Base-by-base conservation (phyloP, 2,888 invertebrate genomes). In the Parelbella ahira region DNA sequence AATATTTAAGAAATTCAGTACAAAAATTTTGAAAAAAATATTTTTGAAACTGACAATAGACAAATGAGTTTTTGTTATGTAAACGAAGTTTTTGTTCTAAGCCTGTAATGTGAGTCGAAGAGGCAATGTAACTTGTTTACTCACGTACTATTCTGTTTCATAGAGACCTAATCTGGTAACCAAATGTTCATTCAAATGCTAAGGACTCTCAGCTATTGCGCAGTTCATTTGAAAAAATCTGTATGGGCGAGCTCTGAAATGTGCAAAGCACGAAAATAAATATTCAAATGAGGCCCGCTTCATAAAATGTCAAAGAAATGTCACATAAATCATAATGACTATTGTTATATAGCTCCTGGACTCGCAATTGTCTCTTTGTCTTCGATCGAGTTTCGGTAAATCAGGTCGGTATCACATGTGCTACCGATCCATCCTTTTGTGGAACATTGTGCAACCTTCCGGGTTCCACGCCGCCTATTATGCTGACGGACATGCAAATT, bases 331-430 rank as follows among this genome's bases (percentile, higher is more conserved):
- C 87, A 87, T 87, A 86, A 77, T 73, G 69, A 60, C 66, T 54
- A 59, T 68, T 68, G 68, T 81, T 69, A 77, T 71, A 75, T 75
- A 67, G 66, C 62, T 71, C 68, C 68, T 64, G 71, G 68, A 60
- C 67, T 69, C 68, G 44, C 53, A 64, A 69, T 66, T 69, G 74
- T 75, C 72, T 68, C 51, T 49, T 49, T 55, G 51, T 46, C 59
- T 63, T 70, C 65, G 58, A 76, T 69, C 60, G 60, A 58, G 49
- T 67, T 68, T 73, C 59, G 66, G 58, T n/a, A 78, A 84, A 86
- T 77, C 78, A 79, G 84, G 84, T 84, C 84, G 84, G 78, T 68
- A 79, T 81, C 81, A 86, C 86, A 87, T 86, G 86, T 87, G 87
- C 75, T 71, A 63, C 72, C 59, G 61, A 50, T 51, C 55, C 61